Evolutionary conservation across 1,140 invertebrate species (phyloP), one percentile per base, ranked within the genome.

Genomic region (Meloidogyne exigua): DNA sequence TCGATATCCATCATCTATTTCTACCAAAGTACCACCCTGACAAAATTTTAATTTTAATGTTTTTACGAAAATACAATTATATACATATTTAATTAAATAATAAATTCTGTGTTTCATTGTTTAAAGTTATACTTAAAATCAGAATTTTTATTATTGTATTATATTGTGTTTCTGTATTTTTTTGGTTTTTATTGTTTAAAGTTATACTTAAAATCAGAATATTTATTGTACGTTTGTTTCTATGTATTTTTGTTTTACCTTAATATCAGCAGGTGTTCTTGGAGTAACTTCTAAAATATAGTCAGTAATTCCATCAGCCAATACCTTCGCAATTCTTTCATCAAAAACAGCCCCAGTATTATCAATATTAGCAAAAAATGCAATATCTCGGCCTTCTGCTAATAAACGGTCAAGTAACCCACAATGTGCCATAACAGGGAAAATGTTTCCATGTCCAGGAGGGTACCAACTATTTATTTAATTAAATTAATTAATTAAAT

Each of bases 231-330:
- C 0, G 7, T 32, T 32, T 39, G 0, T 39, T 10, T 39, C 0
- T 39, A 39, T 39, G 9, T 39, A 9, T 39, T 9, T 39, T 39
- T 39, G 36, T 39, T 39, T 32, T 39, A 93, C 93, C 91, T 99
- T 99, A 39, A 99, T 95, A 88, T 99, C 97, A 85, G 95, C 95
- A 86, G 93, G 92, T 5, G 97, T 99, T 89, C 99, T 99, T 85
- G 98, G 93, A 2, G 97, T 99, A 4, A 98, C 95, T 91, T 99
- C 97, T 96, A 99, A 99, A 4, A 99, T 92, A 89, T 99, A 99
- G 88, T 99, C 95, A 11, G 77, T 73, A 21, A 76, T 49, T 15
- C 80, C 68, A 23, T 77, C 72, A 15, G 75, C 32, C 57, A 86
- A 75, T 4, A 81, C 76, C 28, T 82, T 77, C 9, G 84, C 83